These are phyloP conservation scores for Phainopepla nitens DNA, from an alignment of 2,113 vertebrate genomes.

Conservation along the genomic window DNA sequence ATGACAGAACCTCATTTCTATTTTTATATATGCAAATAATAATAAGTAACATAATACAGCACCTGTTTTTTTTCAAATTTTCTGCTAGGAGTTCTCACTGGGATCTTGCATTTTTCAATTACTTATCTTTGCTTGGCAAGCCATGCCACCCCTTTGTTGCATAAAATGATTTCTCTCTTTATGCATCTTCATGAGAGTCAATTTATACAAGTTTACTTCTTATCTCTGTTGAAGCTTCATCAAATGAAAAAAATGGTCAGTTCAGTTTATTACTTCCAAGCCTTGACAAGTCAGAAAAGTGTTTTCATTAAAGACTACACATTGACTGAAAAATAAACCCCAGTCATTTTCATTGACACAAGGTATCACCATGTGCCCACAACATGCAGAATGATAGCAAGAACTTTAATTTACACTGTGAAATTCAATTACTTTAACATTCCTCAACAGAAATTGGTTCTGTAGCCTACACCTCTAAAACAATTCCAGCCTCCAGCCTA, in stretches of 20 bases:
- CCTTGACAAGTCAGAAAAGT: background rate
- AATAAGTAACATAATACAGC: background rate
- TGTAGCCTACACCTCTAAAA: slow-evolving; percentile 43
- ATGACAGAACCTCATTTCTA: background rate
- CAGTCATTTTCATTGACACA: background rate
- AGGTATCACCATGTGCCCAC: background rate
- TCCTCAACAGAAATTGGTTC: slow-evolving; percentile 58
- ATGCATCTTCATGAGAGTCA: background rate
- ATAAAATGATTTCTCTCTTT: slow-evolving; percentile 32
- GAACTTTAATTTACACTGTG: background rate
- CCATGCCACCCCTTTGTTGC: background rate
- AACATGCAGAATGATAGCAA: background rate
- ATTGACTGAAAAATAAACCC: background rate
- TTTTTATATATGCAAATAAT: background rate
- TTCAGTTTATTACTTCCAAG: background rate
- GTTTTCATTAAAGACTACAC: slow-evolving; percentile 21
- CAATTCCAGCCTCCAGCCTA: slow-evolving; percentile 48
- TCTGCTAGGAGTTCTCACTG: background rate
- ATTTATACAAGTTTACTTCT: slow-evolving; percentile 20
- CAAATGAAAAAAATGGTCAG: background rate
- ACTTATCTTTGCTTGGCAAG: slow-evolving; percentile 16
- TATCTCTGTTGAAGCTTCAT: slow-evolving; percentile 9
- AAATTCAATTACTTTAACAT: slow-evolving; percentile 62
- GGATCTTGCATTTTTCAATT: slow-evolving; percentile 14
- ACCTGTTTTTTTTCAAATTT: background rate